phyloP scores from a whole-genome alignment of 53 echinoderm and acorn worm species.

The Apostichopus leukothele region DNA sequence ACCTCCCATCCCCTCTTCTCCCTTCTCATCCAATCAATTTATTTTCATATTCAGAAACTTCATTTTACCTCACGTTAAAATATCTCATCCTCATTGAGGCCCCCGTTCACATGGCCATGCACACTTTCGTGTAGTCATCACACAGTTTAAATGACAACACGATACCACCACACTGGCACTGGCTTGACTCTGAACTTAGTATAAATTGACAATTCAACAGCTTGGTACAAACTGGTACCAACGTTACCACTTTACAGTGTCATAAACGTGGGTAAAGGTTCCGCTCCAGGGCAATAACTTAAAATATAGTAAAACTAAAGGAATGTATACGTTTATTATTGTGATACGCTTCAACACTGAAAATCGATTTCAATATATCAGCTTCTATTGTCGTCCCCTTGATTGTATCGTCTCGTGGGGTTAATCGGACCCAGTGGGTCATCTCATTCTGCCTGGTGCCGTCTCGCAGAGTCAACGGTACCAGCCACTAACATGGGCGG shows the following conservation, averaged over 20 bases:
- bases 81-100: no score
- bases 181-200: not conserved
- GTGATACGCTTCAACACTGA: constrained; percentile 4
- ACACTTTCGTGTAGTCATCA: no score
- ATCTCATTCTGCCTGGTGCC: not conserved
- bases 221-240: constrained; percentile 33
- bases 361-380: not conserved
- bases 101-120: no score
- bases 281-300: constrained; percentile 34
- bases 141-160: not conserved
- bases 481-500: no score
- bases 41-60: no score
- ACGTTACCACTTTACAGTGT: not conserved
- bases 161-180: not conserved
- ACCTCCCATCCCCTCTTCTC: no score
- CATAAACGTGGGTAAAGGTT: constrained; percentile 1
- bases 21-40: no score
- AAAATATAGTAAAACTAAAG: not conserved
- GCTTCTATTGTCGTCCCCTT: not conserved
- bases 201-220: not conserved
- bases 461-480: no score
- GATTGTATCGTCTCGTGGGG: not conserved
- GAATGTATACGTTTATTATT: constrained; percentile 20
- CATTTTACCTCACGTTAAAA: no score
- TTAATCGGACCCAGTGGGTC: constrained; percentile 1